Percentiles rank a stretch among this genome's conserved stretches.
Conservation (phyloP, 2,113 vertebrate species). For the Mormyrus iriodes region DNA sequence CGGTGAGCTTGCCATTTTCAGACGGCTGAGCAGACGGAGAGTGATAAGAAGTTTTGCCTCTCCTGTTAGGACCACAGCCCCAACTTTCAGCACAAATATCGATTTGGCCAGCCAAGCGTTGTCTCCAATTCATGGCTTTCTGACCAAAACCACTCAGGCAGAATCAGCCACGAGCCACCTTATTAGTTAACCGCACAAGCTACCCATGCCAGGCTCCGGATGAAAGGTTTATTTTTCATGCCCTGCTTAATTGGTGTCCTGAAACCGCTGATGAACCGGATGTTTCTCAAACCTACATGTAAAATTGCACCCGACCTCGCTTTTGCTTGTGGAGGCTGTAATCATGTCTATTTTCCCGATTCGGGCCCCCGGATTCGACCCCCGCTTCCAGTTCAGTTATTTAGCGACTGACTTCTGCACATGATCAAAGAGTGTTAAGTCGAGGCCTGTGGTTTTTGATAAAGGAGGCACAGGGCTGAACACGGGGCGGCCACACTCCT, state of each 20-base stretch:
- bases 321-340: not conserved
- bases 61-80: conserved; percentile 30
- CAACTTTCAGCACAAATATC: conserved; percentile 34
- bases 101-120: conserved; percentile 10
- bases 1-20: conserved; percentile 44
- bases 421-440: not conserved
- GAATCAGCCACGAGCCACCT: not conserved
- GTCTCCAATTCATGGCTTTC: conserved; percentile 18
- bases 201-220: not conserved
- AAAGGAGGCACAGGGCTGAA: not conserved
- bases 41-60: conserved; percentile 42
- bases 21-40: conserved; percentile 45
- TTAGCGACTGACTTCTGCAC: not conserved
- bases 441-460: not conserved
- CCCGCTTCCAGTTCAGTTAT: not conserved
- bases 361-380: not conserved
- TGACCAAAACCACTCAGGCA: not conserved
- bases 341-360: not conserved
- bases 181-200: conserved; percentile 4
- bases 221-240: not conserved
- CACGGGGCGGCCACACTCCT: not conserved
- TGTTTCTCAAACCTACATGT: not conserved
- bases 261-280: not conserved
- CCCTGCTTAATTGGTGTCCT: not conserved
- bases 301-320: not conserved